Evolutionary conservation across 2,113 vertebrate genomes (phyloP).

Genomic region (Macrotis lagotis): DNA sequence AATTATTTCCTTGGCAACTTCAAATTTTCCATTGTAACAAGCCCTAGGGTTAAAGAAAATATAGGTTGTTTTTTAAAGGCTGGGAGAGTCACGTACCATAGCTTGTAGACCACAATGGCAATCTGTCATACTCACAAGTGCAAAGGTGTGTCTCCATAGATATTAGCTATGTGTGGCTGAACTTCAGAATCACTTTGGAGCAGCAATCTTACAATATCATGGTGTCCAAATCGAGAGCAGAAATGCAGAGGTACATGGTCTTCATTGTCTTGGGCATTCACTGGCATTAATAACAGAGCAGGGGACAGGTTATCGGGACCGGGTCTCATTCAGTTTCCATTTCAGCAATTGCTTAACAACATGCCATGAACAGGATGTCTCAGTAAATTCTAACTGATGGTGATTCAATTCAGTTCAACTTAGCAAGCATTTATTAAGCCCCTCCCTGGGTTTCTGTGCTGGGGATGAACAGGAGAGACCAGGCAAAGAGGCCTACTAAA

Average conservation of each 20-base stretch:
- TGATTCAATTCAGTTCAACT: constrained; percentile 9
- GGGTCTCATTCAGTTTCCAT: background rate
- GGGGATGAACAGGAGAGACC: background rate
- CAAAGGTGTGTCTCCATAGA: constrained; percentile 94
- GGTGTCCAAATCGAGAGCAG: constrained; percentile 93
- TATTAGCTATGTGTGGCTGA: constrained; percentile 93
- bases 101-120: accelerated
- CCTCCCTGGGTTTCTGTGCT: background rate
- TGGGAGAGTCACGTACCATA: background rate
- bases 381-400: constrained; percentile 52
- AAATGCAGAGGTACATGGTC: constrained; percentile 95
- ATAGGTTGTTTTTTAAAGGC: background rate
- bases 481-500: background rate
- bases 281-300: constrained; percentile 78
- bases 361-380: constrained; percentile 22
- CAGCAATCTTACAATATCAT: constrained; percentile 88
- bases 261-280: constrained; percentile 95
- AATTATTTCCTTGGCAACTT: constrained; percentile 91
- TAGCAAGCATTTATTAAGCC: background rate
- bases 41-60: constrained; percentile 84
- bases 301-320: background rate
- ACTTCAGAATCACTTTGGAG: constrained; percentile 88
- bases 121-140: constrained; percentile 87
- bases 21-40: constrained; percentile 93
- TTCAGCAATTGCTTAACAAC: background rate